phyloP scores from a whole-genome alignment of 2,113 vertebrate species.

The Takifugu bimaculatus region DNA sequence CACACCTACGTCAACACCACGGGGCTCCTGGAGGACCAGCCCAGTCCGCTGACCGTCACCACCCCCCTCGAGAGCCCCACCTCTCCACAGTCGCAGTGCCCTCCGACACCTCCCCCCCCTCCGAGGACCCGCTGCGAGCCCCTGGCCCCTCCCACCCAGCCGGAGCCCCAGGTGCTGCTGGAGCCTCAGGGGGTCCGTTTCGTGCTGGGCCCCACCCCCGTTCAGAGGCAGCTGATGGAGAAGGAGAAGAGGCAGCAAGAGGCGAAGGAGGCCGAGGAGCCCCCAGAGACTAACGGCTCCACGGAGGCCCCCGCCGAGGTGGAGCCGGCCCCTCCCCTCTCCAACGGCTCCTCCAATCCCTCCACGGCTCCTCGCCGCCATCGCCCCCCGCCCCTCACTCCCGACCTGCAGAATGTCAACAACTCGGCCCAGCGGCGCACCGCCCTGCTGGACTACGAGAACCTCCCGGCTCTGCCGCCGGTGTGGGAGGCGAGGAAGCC shows the following conservation, averaged over 20 bases:
- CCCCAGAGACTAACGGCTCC: constrained; percentile 51
- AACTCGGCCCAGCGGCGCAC: constrained; percentile 96
- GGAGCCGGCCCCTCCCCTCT: constrained; percentile 79
- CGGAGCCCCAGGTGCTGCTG: constrained; percentile 87
- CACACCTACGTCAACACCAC: constrained; percentile 98
- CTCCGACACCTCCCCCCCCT: constrained; percentile 51
- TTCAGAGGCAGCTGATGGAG: constrained; percentile 94
- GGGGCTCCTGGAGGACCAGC: constrained; percentile 87
- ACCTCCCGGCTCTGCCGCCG: constrained; percentile 90
- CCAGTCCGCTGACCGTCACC: constrained; percentile 75
- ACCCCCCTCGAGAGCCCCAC: constrained; percentile 77
- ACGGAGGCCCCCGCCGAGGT: constrained; percentile 53
- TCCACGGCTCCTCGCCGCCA: constrained; percentile 72
- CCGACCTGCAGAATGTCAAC: constrained; percentile 89
- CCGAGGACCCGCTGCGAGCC: constrained; percentile 57
- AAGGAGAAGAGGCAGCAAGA: constrained; percentile 83
- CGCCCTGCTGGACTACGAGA: constrained; percentile 95
- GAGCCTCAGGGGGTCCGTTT: constrained; percentile 89
- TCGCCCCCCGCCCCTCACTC: constrained; percentile 78
- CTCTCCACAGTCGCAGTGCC: constrained; percentile 65
- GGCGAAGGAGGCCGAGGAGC: constrained; percentile 42
- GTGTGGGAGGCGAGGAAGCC: constrained; percentile 91
- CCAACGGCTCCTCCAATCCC: constrained; percentile 80
- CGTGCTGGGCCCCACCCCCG: constrained; percentile 93
- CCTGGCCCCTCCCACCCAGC: constrained; percentile 61